Evolutionary conservation across 1,140 invertebrate species (phyloP).

Genomic region (Trigoniulus corallinus): DNA sequence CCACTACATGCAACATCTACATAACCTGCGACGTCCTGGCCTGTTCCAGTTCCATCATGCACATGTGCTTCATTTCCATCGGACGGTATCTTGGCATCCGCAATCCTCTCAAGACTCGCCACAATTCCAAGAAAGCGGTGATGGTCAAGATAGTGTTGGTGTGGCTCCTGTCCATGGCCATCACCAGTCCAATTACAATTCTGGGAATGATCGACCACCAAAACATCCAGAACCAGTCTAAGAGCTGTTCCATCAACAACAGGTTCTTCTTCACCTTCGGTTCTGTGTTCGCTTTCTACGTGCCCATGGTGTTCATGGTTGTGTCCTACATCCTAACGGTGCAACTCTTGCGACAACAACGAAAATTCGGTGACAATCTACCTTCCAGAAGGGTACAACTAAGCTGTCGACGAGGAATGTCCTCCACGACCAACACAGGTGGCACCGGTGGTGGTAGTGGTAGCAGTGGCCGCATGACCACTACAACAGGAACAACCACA

Average conservation of each 20-base stretch:
- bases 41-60: slow-evolving; percentile 85
- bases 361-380: slow-evolving; percentile 11
- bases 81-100: slow-evolving; percentile 81
- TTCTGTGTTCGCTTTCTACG: slow-evolving; percentile 56
- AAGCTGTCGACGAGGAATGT: not conserved
- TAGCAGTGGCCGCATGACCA: not conserved
- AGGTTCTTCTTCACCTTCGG: slow-evolving; percentile 70
- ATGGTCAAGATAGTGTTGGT: slow-evolving; percentile 65
- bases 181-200: slow-evolving; percentile 72
- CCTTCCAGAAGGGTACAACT: slow-evolving; percentile 1
- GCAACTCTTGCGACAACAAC: slow-evolving; percentile 45
- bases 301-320: slow-evolving; percentile 37
- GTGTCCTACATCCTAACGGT: slow-evolving; percentile 57
- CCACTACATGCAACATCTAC: slow-evolving; percentile 80
- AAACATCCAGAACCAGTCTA: slow-evolving; percentile 32
- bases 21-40: slow-evolving; percentile 87
- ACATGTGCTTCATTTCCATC: slow-evolving; percentile 92
- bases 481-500: not conserved
- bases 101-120: slow-evolving; percentile 63
- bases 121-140: slow-evolving; percentile 53
- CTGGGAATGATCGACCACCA: slow-evolving; percentile 45
- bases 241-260: slow-evolving; percentile 69
- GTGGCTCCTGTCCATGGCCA: slow-evolving; percentile 67
- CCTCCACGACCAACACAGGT: slow-evolving; percentile 1
- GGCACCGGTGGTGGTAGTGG: slow-evolving; percentile 6